Evolutionary conservation across 1,140 invertebrate species (phyloP).

Genomic region (Tetramorium alpestre): DNA sequence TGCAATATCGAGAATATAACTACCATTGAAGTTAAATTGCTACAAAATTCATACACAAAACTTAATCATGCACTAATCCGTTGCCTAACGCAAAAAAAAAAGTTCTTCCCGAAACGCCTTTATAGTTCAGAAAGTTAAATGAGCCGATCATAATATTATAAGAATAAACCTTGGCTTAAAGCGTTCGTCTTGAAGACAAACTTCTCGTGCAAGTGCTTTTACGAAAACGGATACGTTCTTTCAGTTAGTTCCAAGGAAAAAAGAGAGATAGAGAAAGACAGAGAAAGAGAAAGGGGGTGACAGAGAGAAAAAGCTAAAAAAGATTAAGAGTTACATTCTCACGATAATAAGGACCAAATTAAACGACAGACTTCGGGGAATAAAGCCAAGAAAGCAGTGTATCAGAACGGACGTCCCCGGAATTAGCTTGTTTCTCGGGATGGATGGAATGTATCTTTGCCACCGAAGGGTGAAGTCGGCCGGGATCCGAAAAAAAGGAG

Average conservation of each 20-base stretch:
- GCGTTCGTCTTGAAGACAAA: not conserved
- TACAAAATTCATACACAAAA: not conserved
- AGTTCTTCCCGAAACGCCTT: not conserved
- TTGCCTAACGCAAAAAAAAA: not conserved
- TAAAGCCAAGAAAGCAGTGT: slow-evolving; percentile 20
- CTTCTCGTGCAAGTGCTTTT: slow-evolving; percentile 1
- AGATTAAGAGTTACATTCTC: slow-evolving; percentile 39
- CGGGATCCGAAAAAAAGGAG: slow-evolving; percentile 11
- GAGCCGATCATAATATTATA: slow-evolving; percentile 28
- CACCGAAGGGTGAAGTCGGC: not conserved
- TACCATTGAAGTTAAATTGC: not conserved
- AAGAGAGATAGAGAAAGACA: not conserved
- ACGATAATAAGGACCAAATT: slow-evolving; percentile 31
- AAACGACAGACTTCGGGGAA: slow-evolving; percentile 1
- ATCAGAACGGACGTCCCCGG: not conserved
- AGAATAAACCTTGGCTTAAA: slow-evolving; percentile 41
- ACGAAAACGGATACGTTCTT: not conserved
- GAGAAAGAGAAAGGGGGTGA: not conserved
- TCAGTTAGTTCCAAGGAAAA: not conserved
- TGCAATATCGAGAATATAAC: not conserved
- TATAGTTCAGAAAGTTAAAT: slow-evolving; percentile 39
- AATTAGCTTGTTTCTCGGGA: slow-evolving; percentile 34
- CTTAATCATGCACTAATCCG: not conserved
- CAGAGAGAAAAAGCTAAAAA: not conserved
- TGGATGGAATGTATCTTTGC: slow-evolving; percentile 26